A percentile compares a stretch with the other conserved stretches of the same genome.
Conservation (phyloP, 2,888 invertebrate genomes). For the Epistrophella euchroma region DNA sequence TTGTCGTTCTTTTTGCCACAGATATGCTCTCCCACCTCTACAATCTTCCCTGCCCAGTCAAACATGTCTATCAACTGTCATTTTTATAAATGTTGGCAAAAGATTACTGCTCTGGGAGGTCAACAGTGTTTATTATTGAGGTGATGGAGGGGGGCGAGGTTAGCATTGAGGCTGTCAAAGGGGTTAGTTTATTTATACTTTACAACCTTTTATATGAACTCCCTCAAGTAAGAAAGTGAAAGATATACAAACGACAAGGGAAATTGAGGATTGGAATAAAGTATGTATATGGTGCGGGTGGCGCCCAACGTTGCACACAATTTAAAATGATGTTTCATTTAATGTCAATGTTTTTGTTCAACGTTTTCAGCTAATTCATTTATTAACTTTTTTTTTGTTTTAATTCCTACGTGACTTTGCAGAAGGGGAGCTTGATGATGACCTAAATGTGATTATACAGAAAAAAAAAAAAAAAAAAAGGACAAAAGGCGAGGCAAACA, state of each 20-base stretch:
- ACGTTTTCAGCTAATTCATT: constrained; percentile 53
- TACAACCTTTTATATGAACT: constrained; percentile 32
- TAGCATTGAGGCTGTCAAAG: constrained; percentile 14
- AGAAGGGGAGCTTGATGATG: constrained; percentile 10
- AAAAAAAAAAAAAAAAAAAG: background rate
- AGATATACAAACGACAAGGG: background rate
- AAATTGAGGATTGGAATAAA: background rate
- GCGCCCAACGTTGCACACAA: constrained; percentile 14
- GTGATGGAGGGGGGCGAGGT: background rate
- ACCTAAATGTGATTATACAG: constrained; percentile 34
- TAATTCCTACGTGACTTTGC: background rate
- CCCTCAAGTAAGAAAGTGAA: background rate
- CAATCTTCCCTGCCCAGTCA: background rate
- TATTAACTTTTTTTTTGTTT: constrained; percentile 46
- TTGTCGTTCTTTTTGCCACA: background rate
- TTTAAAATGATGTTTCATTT: constrained; percentile 51
- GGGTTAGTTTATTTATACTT: constrained; percentile 28
- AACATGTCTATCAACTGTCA: constrained; percentile 49
- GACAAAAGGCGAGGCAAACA: background rate
- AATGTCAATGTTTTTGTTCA: constrained; percentile 42
- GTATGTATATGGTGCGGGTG: background rate
- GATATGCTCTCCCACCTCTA: background rate
- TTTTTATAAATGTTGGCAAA: constrained; percentile 49
- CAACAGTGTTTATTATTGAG: constrained; percentile 42
- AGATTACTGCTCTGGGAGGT: constrained; percentile 58